Base-by-base conservation (phyloP, 37 sponge, comb jelly and placozoan genomes). In the Chondrilla cf. caribensis region DNA sequence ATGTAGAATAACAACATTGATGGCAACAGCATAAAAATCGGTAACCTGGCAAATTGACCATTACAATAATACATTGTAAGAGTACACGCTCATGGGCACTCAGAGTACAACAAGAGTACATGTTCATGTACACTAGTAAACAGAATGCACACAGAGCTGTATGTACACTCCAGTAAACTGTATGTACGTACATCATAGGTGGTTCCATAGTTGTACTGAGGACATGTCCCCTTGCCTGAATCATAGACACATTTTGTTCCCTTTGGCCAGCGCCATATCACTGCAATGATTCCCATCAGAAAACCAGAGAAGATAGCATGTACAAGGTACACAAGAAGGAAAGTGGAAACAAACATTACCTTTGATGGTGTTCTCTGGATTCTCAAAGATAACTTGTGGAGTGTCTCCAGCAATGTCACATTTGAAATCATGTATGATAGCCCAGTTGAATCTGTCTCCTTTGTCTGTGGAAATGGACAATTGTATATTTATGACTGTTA, bases 361-460 rank as follows among this genome's bases (percentile, higher is more conserved):
- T 60, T 58, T 87, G 73, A 83, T 79, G 54, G 87, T 87, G 33
- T 81, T 64, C 11, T 44, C 25, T 11, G 90, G 90, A 35, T 31
- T 83, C 80, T 90, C 90, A 39, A 79, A 37, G 17, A 76, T 47
- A 21, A 62, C 28, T 5, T 80, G 87, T 9, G 21, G 57, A 15
- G 39, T 54, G 6, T 25, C 38, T 22, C 36, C 81, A 60, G 80
- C 84, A 42, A 15, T 38, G 81, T 86, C 84, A 83, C 90, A 90
- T 60, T 84, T 38, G 71, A 90, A 79, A n/a, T 90, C 90, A 62
- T 73, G 80, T 29, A 90, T 59, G 17, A 90, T 70, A 33, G 84
- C 86, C 39, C 78, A 81, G 38, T 81, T 86, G 78, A 76, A 85
- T 40, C 44, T 22, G n/a, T 54, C 76, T 17, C 35, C 37, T 29